phyloP scores from a whole-genome alignment of 2,113 vertebrate species.

The Aphelocoma coerulescens region DNA sequence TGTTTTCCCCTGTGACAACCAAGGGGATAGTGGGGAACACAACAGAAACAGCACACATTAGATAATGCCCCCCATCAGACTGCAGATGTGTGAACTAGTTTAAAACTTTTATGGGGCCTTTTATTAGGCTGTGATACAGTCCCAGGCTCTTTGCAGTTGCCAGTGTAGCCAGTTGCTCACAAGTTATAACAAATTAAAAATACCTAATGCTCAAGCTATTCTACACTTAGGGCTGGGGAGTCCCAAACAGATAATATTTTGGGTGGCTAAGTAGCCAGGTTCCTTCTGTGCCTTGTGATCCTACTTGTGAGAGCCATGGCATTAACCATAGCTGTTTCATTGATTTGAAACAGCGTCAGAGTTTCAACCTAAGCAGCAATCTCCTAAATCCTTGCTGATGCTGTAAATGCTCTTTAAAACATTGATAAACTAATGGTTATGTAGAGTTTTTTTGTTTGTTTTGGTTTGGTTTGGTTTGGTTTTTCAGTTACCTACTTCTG shows the following conservation, averaged over 20 bases:
- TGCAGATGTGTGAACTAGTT: slow-evolving; percentile 80
- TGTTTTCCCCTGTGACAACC: not conserved
- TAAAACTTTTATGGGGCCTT: slow-evolving; percentile 76
- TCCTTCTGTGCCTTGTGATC: not conserved
- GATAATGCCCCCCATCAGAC: slow-evolving; percentile 70
- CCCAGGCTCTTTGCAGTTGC: slow-evolving; percentile 61
- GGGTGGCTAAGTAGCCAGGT: not conserved
- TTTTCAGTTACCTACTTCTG: not conserved
- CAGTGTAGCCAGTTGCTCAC: slow-evolving; percentile 55
- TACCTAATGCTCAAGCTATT: slow-evolving; percentile 75
- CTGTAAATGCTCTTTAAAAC: not conserved
- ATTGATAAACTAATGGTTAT: not conserved
- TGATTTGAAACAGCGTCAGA: not conserved
- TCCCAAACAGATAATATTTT: slow-evolving; percentile 59
- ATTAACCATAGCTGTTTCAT: not conserved
- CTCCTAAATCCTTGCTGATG: not conserved
- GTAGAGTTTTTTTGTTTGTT: not conserved
- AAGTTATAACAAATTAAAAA: slow-evolving; percentile 72
- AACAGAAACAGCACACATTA: slow-evolving; percentile 52
- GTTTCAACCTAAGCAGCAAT: not conserved
- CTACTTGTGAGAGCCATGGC: not conserved
- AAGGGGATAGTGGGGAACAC: not conserved
- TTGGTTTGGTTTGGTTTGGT: not conserved
- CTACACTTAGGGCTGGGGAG: slow-evolving; percentile 30
- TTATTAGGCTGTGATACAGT: slow-evolving; percentile 74